Percentiles rank a stretch among this genome's conserved stretches.
These are phyloP conservation scores for Mormyrus lacerda DNA, from an alignment of 2,113 vertebrate genomes.

Conservation along the genomic window DNA sequence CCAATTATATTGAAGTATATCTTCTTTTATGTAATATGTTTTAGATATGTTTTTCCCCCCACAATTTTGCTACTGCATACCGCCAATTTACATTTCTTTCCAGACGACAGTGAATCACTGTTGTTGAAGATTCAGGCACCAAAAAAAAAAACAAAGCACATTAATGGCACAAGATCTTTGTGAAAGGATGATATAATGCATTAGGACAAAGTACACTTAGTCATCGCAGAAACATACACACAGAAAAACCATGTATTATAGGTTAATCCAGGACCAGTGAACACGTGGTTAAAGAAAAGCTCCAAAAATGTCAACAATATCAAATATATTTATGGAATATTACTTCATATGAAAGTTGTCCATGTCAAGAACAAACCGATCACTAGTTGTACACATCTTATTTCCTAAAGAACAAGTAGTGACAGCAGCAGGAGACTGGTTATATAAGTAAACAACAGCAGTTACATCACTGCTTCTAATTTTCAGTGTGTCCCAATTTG, in stretches of 20 bases:
- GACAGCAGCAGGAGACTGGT: not conserved
- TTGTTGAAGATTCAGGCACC: not conserved
- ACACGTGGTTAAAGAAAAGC: not conserved
- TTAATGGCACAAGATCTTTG: not conserved
- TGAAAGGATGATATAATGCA: not conserved
- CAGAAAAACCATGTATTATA: not conserved
- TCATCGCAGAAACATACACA: not conserved
- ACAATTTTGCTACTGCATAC: not conserved
- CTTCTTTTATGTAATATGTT: no score
- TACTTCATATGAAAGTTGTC: not conserved
- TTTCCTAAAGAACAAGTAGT: not conserved
- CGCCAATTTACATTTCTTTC: not conserved
- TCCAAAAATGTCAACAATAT: not conserved
- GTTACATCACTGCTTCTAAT: conserved; percentile 10
- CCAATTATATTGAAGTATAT: not conserved
- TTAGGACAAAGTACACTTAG: not conserved
- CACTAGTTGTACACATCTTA: not conserved
- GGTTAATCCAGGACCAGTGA: not conserved
- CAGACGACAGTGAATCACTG: not conserved
- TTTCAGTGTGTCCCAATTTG: conserved; percentile 13
- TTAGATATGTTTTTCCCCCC: not conserved
- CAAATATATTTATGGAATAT: not conserved
- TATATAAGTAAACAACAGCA: conserved; percentile 9
- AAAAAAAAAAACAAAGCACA: not conserved
- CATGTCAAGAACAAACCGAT: not conserved